Base-by-base conservation (phyloP, 2,113 vertebrate genomes). In the Rostratula benghalensis region DNA sequence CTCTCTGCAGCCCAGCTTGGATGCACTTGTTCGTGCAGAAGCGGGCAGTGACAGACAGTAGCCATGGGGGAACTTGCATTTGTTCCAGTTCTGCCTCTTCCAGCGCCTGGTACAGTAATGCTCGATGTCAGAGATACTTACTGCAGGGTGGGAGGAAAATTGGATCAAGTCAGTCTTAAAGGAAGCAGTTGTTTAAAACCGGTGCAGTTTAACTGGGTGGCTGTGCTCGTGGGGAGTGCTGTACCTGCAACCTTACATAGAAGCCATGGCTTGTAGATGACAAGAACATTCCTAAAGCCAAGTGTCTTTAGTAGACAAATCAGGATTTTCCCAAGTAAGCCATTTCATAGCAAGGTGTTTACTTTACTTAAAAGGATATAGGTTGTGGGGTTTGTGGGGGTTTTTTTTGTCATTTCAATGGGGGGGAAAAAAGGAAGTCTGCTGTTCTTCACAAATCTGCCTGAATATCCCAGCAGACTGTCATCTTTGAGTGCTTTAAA, bases 51-150 rank as follows among this genome's bases (percentile, higher is more conserved):
- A 96, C 96, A 92, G 97, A 95, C 93, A 96, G 92, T 95, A 94
- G 95, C 96, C 95, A 91, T 91, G 76, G 95, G 95, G 92, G 64
- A 94, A 77, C 93, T 95, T 87, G 68, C 83, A 87, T 93, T 91
- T 97, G 95, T 92, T 96, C 95, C 87, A 94, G 90, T 97, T 97
- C 93, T 97, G 95, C 97, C 97, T 94, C 87, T 96, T 95, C 89
- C 74, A 91, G 93, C 1, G 22, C 73, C 90, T 77, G 54, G 35
- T 94, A 45, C 3, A 48, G 75, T 89, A 86, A 90, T 11, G 4
- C 70, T 90, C 54, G 46, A 41, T 97, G 95, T 97, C 95, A 95
- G 89, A 91, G 95, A 94, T 94, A 83, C 89, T 95, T 94, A 95
- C 63, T 67, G 73, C 89, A 69, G 87, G 83, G 25, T 75, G 68